Evolutionary conservation across 2,888 invertebrate genomes (phyloP), one percentile per base, ranked within the genome.

Genomic region (Eutolmus rufibarbis): DNA sequence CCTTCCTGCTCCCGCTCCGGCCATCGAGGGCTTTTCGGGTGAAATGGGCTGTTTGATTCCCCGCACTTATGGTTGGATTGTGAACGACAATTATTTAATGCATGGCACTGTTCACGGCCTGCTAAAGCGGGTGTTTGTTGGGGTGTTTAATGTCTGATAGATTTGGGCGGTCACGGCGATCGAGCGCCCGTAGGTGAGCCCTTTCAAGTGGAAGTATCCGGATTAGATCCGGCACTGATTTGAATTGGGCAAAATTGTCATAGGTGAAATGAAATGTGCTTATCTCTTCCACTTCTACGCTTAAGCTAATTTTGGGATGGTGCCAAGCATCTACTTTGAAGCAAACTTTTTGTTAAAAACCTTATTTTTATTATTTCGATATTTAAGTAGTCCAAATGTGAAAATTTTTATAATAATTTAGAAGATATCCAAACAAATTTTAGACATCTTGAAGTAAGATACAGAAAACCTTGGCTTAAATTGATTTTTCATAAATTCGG

Each of bases 41-140:
- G 84, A 84, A 84, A 84, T 84, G 57, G 84, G 84, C 31, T 84
- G 84, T 84, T 84, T 84, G 84, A 84, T 84, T 84, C 84, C 56
- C 23, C 40, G 74, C 37, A 37, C 74, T 37, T 74, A 84, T 66
- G 66, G 66, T 84, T 37, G 51, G 84, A 84, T 84, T 84, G 66
- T 66, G 74, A 23, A 51, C 51, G 40, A 84, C 43, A 84, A 84
- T 84, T 37, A 37, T 84, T 84, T 57, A 84, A 84, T 81, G 81
- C 56, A 81, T 66, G 23, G 8, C 12, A 2, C 66, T 66, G 66
- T 66, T 66, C 66, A 28, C 66, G 28, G 66, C 66, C 66, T 28
- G 28, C 28, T 66, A 23, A 66, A 66, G 66, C 66, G 66, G 2
- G 28, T 66, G 66, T 66, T 66, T 66, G 66, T 4, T 66, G 28